These are phyloP conservation scores for Eupithecia centaureata DNA, from an alignment of 2,888 invertebrate species.

Conservation along the genomic window DNA sequence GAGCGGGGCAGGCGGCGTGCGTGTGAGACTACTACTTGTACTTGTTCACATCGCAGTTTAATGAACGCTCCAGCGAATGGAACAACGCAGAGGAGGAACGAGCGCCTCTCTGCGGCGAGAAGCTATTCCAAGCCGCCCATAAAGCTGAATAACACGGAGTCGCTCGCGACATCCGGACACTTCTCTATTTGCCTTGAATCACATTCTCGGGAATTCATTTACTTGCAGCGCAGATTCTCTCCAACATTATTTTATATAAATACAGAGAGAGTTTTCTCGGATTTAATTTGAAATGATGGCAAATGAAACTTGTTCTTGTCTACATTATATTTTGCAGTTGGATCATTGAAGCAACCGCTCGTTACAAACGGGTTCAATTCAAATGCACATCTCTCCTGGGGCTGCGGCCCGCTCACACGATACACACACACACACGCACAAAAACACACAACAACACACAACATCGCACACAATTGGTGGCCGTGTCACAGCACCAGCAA, in stretches of 20 bases:
- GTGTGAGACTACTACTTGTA: no score
- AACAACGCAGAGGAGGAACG: no score
- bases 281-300: neutral
- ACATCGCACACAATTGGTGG: neutral
- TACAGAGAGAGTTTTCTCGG: neutral
- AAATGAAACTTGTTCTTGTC: neutral
- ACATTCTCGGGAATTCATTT: conserved; percentile 8
- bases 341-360: conserved; percentile 10
- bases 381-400: conserved; percentile 6
- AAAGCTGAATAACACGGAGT: conserved; percentile 28
- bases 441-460: no score
- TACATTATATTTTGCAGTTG: neutral
- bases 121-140: conserved; percentile 26
- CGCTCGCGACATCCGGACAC: conserved; percentile 18
- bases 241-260: neutral
- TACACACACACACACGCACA: neutral
- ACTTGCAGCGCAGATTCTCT: neutral
- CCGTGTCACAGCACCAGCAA: neutral
- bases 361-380: conserved; percentile 2
- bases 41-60: no score
- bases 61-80: no score
- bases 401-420: neutral
- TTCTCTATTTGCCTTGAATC: conserved; percentile 9
- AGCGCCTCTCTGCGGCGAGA: conserved; percentile 15
- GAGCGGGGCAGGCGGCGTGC: no score